Evolutionary conservation across 1,140 invertebrate species (phyloP).

Genomic region (Drosophila repleta): DNA sequence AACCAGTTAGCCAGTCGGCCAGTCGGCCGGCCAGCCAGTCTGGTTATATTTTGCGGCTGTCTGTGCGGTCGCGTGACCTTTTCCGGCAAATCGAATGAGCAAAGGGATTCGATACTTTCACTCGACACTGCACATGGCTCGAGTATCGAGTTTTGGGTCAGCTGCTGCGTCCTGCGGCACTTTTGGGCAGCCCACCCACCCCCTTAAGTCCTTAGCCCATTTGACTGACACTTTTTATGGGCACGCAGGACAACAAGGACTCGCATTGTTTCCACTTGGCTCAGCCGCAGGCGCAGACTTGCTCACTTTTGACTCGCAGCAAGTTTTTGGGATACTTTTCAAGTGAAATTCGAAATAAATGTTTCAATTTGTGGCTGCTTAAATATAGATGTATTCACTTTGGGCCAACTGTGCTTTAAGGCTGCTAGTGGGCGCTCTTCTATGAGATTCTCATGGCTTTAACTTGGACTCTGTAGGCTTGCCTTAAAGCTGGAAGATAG

Average conservation of each 20-base stretch:
- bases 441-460: too few relatives aligned
- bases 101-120: conserved; percentile 17
- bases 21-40: conserved; percentile 28
- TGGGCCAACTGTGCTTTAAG: neutral
- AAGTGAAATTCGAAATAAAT: neutral
- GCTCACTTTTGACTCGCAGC: neutral
- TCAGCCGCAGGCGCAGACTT: neutral
- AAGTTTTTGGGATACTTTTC: neutral
- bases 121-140: neutral
- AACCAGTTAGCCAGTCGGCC: conserved; percentile 1
- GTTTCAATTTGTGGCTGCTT: too few relatives aligned
- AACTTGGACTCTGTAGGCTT: too few relatives aligned
- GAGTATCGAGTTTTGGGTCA: conserved; percentile 3
- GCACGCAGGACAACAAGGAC: neutral
- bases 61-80: conserved; percentile 70
- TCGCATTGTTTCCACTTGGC: conserved; percentile 4
- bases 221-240: conserved; percentile 41
- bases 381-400: too few relatives aligned
- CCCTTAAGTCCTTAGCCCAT: conserved; percentile 34
- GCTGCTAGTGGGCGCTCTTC: too few relatives aligned
- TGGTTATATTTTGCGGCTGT: conserved; percentile 53
- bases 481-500: too few relatives aligned
- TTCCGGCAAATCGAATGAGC: conserved; percentile 37
- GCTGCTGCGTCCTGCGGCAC: conserved; percentile 14
- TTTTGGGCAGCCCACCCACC: neutral